phyloP scores from a whole-genome alignment of 2,888 invertebrate genomes.

The Prenolepis imparis region DNA sequence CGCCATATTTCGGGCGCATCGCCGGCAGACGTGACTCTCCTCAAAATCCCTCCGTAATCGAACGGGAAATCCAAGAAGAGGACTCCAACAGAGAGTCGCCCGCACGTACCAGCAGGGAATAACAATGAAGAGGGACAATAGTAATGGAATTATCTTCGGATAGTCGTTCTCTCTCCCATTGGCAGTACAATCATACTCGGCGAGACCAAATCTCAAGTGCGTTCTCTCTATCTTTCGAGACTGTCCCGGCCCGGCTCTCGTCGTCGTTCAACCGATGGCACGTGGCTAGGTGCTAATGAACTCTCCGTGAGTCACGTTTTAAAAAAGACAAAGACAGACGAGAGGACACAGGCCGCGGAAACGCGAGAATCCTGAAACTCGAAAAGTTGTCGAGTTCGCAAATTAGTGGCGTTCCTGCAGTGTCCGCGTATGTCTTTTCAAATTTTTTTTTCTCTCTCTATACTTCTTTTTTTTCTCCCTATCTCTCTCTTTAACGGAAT shows the following conservation, averaged over 20 bases:
- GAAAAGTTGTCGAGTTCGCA: slow-evolving; percentile 60
- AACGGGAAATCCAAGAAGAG: slow-evolving; percentile 54
- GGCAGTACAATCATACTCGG: slow-evolving; percentile 46
- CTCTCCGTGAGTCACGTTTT: slow-evolving; percentile 71
- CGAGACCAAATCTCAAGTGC: slow-evolving; percentile 46
- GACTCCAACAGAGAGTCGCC: slow-evolving; percentile 37
- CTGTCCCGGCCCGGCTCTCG: slow-evolving; percentile 9
- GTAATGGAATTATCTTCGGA: slow-evolving; percentile 65
- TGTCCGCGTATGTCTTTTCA: slow-evolving; percentile 35
- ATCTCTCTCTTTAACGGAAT: slow-evolving; percentile 11
- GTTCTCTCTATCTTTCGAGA: neutral
- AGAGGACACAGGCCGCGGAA: slow-evolving; percentile 59
- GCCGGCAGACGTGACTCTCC: slow-evolving; percentile 43
- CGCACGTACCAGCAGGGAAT: slow-evolving; percentile 57
- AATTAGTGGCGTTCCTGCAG: slow-evolving; percentile 61
- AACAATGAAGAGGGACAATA: slow-evolving; percentile 66
- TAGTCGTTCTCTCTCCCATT: slow-evolving; percentile 55
- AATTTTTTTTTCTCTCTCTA: neutral
- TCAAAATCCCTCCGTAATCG: slow-evolving; percentile 60
- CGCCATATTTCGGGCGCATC: slow-evolving; percentile 49
- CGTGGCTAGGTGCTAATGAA: slow-evolving; percentile 74
- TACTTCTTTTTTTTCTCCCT: neutral
- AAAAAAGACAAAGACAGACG: slow-evolving; percentile 67
- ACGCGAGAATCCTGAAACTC: slow-evolving; percentile 52
- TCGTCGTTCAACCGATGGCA: slow-evolving; percentile 47